Conservation (phyloP, 64 coral and sea anemone species). For the Anthopleura sola region DNA sequence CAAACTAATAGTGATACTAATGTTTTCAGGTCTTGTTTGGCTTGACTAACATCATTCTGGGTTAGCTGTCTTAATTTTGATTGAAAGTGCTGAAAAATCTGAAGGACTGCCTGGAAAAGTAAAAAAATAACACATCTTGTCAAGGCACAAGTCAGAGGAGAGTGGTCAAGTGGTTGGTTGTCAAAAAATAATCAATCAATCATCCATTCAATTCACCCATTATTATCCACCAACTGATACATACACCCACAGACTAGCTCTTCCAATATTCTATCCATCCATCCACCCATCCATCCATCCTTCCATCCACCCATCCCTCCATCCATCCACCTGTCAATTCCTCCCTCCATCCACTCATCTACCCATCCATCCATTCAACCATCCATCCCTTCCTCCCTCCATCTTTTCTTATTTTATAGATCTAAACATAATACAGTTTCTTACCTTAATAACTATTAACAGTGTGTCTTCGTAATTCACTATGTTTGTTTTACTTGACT, state of each 20-base stretch:
- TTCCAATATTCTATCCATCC: too few relatives aligned
- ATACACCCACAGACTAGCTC: too few relatives aligned
- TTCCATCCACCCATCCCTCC: too few relatives aligned
- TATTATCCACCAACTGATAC: too few relatives aligned
- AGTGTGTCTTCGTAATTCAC: background rate
- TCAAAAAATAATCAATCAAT: background rate
- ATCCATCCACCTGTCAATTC: too few relatives aligned
- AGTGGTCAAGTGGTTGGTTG: background rate
- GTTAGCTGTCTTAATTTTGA: background rate
- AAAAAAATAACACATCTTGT: background rate
- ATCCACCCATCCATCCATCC: too few relatives aligned
- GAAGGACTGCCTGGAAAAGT: background rate
- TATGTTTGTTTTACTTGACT: background rate
- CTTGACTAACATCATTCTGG: background rate
- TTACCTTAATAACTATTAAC: conserved; percentile 8
- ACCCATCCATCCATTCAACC: background rate
- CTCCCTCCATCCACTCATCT: too few relatives aligned
- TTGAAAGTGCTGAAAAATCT: conserved; percentile 3
- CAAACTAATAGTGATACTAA: background rate
- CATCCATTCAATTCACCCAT: too few relatives aligned
- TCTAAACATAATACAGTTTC: background rate
- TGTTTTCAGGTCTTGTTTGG: conserved; percentile 3
- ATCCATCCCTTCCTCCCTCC: background rate
- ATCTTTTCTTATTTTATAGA: background rate
- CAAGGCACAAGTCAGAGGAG: too few relatives aligned